These are phyloP conservation scores for Streptopelia turtur DNA, from an alignment of 2,797 vertebrate species.

Conservation along the genomic window DNA sequence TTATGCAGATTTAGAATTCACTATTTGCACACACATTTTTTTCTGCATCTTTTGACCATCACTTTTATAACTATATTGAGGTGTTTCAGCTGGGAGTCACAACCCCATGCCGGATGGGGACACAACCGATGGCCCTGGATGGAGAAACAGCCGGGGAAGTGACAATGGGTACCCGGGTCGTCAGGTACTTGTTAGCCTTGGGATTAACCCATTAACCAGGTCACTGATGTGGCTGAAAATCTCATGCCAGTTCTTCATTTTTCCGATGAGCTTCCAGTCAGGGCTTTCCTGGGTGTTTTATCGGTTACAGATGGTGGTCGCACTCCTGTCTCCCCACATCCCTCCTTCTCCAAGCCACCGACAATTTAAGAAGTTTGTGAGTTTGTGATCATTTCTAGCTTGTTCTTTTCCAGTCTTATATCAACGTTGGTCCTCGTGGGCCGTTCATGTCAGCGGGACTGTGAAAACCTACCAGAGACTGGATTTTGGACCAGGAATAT, in stretches of 20 bases:
- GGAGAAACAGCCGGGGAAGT: neutral
- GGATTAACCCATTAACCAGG: neutral
- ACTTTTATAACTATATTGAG: neutral
- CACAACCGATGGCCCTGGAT: accelerated
- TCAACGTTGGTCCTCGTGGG: neutral
- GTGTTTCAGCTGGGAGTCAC: neutral
- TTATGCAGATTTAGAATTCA: neutral
- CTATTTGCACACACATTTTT: neutral
- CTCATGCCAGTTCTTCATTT: neutral
- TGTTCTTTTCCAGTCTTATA: accelerated
- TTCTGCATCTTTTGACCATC: neutral
- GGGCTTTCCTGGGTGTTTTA: neutral
- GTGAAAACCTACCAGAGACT: neutral
- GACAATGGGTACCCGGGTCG: accelerated
- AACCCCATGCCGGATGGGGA: neutral
- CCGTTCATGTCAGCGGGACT: neutral
- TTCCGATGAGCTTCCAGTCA: neutral
- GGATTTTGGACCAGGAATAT: neutral
- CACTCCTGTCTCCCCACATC: neutral
- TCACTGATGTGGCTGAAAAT: neutral
- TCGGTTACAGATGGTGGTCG: neutral
- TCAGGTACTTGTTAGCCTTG: neutral
- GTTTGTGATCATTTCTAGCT: neutral
- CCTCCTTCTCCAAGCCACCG: neutral
- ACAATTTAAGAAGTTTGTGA: neutral